Base-by-base conservation (phyloP, 2,888 invertebrate species). In the Amphiduros pacificus region DNA sequence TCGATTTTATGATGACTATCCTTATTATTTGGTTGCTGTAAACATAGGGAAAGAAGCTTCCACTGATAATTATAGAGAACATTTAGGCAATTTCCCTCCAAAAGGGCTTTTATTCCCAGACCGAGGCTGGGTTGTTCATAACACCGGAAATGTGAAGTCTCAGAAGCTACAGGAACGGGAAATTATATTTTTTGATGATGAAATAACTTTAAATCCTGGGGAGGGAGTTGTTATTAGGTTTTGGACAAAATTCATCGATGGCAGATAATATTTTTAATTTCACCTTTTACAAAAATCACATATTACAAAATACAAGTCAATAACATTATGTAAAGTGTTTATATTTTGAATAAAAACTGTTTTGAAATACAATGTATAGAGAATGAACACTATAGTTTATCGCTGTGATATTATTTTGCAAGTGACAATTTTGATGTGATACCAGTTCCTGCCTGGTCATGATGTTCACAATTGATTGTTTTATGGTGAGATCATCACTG, bases 181-280 rank as follows among this genome's bases (percentile, higher is more conserved):
- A 24, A 27, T 51, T 17, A 28, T 58, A 3, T 26, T 24, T 17
- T 50, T 58, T 50, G n/a, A n/a, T n/a, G 58, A 51, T 4, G 26
- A 58, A 17, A 40, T 58, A 1, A 58, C 52, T 1, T 32, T 58
- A 6, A 36, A 58, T 4, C 58, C 58, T 3, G 52, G 58, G 9
- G 51, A 58, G n/a, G 58, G 50, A 2, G 36, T 58, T 58, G 52
- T 58, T 1, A 36, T 58, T 11, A 29, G 52, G 24, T 58, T 58
- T 31, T 58, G 51, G 51, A 17, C 58, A 51, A 22, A n/a, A 44
- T 44, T 44, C n/a, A n/a, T n/a, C n/a, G n/a, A n/a, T n/a, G n/a
- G n/a, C n/a, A n/a, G n/a, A n/a, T n/a, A n/a, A n/a, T n/a, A n/a
- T n/a, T n/a, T n/a, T n/a, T n/a, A n/a, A n/a, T n/a, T n/a, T n/a